These are phyloP conservation scores for Xylocampa areola DNA, from an alignment of 2,888 invertebrate genomes.

Conservation along the genomic window DNA sequence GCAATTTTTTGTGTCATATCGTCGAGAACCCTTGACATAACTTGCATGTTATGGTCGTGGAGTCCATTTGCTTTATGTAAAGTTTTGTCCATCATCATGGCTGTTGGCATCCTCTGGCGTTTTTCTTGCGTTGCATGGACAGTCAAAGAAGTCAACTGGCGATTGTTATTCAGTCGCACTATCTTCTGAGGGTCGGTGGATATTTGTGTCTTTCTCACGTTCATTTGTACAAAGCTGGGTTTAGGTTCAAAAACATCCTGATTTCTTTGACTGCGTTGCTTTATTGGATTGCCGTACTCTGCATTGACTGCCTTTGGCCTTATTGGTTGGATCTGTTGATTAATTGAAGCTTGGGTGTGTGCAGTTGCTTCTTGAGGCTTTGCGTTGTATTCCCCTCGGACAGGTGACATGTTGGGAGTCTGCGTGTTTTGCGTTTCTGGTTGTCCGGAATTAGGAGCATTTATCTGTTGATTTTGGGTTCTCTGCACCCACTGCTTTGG, in stretches of 20 bases:
- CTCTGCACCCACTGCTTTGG: slow-evolving; percentile 36
- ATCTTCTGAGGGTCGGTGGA: slow-evolving; percentile 61
- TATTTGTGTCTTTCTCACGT: slow-evolving; percentile 62
- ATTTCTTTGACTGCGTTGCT: slow-evolving; percentile 27
- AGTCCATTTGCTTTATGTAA: slow-evolving; percentile 41
- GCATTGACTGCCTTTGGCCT: slow-evolving; percentile 36
- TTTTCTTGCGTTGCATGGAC: slow-evolving; percentile 49
- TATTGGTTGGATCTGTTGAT: slow-evolving; percentile 31
- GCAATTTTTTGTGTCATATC: slow-evolving; percentile 59
- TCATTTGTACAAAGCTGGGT: slow-evolving; percentile 60
- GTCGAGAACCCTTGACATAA: slow-evolving; percentile 57
- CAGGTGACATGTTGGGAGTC: slow-evolving; percentile 4
- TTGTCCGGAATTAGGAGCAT: slow-evolving; percentile 7
- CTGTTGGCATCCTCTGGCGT: slow-evolving; percentile 47
- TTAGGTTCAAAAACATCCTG: slow-evolving; percentile 51
- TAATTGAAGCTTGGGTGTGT: slow-evolving; percentile 4
- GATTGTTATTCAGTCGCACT: slow-evolving; percentile 59
- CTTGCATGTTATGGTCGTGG: slow-evolving; percentile 54
- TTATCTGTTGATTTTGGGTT: slow-evolving; percentile 22
- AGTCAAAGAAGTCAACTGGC: slow-evolving; percentile 39
- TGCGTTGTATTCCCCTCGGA: slow-evolving; percentile 15
- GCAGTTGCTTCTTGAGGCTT: slow-evolving; percentile 23
- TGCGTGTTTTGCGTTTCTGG: slow-evolving; percentile 21
- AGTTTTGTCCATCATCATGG: slow-evolving; percentile 50
- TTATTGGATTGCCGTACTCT: slow-evolving; percentile 39